phyloP scores from a whole-genome alignment of 2,113 vertebrate species.

The Nothocercus julius region DNA sequence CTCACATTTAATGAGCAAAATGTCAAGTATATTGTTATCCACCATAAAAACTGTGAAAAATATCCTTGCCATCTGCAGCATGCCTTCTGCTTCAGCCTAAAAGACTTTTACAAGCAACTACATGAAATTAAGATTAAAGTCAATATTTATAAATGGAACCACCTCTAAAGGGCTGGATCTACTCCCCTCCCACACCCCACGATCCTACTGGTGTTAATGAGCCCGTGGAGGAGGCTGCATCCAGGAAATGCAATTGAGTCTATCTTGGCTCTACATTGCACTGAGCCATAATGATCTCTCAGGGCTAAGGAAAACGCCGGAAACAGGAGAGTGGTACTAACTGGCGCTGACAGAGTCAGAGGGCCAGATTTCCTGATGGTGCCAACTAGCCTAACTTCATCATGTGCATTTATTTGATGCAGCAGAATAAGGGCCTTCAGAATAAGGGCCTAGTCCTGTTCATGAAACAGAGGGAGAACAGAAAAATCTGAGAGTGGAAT shows the following conservation, averaged over 20 bases:
- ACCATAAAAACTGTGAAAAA: slow-evolving; percentile 80
- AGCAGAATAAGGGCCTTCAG: not conserved
- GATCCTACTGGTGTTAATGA: slow-evolving; percentile 39
- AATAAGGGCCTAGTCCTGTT: not conserved
- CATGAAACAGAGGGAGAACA: not conserved
- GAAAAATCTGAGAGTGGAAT: not conserved
- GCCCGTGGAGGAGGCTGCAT: not conserved
- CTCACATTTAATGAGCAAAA: slow-evolving; percentile 81
- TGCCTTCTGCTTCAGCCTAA: slow-evolving; percentile 75
- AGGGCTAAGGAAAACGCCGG: not conserved
- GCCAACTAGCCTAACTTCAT: not conserved
- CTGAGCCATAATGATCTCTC: not conserved
- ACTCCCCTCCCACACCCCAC: slow-evolving; percentile 34
- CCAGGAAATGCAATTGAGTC: not conserved
- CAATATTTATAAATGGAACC: slow-evolving; percentile 64
- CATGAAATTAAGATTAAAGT: slow-evolving; percentile 65
- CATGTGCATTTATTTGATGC: not conserved
- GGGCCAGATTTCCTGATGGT: not conserved
- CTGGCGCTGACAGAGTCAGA: not conserved
- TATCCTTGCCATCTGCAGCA: slow-evolving; percentile 76
- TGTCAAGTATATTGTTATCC: slow-evolving; percentile 81
- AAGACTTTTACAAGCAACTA: slow-evolving; percentile 70
- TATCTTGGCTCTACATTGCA: not conserved
- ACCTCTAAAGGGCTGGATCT: slow-evolving; percentile 43
- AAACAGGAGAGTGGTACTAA: slow-evolving; percentile 1